Percentiles rank a stretch among this genome's conserved stretches.
Evolutionary conservation across 2,888 invertebrate species (phyloP).

Genomic region (Schizaphis graminum): DNA sequence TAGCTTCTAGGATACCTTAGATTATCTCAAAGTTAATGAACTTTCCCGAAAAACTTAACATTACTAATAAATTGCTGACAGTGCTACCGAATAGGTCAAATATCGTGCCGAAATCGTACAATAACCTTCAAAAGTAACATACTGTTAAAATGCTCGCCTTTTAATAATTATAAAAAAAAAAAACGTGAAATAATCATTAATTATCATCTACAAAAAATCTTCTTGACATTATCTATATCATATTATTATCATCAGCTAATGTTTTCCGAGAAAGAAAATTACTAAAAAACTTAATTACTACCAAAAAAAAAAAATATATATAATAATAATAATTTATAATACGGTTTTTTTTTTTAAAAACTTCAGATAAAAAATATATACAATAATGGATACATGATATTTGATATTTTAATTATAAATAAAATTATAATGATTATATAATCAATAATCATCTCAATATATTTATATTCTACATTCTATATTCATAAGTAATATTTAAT

Average conservation of each 20-base stretch:
- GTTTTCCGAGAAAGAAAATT: not conserved
- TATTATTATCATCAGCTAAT: constrained; percentile 4
- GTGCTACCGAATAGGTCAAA: not conserved
- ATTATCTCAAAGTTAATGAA: not conserved
- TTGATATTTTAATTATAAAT: not conserved
- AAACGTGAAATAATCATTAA: not conserved
- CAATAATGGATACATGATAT: not conserved
- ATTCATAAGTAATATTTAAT: no score
- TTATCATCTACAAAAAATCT: not conserved
- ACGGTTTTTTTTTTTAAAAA: not conserved
- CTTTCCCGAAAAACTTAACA: not conserved
- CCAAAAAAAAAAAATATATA: not conserved
- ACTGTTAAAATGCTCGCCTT: not conserved
- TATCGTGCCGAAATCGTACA: not conserved
- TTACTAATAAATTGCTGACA: not conserved
- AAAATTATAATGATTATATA: not conserved
- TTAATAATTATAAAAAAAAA: not conserved
- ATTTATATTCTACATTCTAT: not conserved
- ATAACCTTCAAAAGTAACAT: not conserved
- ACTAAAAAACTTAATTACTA: constrained; percentile 14
- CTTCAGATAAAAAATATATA: not conserved
- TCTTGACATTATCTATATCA: not conserved
- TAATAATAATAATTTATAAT: no score
- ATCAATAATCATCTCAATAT: not conserved
- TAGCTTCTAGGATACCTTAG: not conserved